phyloP scores from a whole-genome alignment of 2,113 vertebrate species.

The Oryctolagus cuniculus region DNA sequence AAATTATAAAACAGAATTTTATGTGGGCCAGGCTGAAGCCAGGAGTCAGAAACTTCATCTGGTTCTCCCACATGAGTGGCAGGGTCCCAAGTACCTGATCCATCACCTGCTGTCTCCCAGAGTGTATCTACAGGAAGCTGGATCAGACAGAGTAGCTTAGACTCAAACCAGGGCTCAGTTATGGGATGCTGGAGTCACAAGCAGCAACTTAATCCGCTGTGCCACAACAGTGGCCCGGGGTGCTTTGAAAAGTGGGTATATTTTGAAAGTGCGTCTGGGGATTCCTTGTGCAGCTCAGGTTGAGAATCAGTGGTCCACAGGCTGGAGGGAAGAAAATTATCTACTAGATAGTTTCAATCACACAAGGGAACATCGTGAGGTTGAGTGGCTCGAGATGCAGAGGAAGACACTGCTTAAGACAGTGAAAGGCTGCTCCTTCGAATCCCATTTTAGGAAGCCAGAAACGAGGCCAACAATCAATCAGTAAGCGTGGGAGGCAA shows the following conservation, averaged over 20 bases:
- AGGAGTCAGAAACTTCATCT: no score
- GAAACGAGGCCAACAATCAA: neutral
- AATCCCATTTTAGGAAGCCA: neutral
- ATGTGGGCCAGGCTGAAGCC: no score
- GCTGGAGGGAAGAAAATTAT: neutral
- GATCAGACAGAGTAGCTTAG: no score
- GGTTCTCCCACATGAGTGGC: no score
- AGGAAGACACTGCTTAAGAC: neutral
- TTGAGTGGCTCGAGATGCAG: neutral
- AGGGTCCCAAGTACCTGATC: no score
- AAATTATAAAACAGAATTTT: conserved; percentile 15
- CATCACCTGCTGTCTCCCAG: no score
- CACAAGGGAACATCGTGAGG: neutral
- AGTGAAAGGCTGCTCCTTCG: neutral
- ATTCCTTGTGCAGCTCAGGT: neutral
- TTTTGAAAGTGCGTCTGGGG: neutral
- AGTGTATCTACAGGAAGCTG: no score
- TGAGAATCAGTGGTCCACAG: neutral
- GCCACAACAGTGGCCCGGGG: neutral
- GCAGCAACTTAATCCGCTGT: no score
- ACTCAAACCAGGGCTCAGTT: no score
- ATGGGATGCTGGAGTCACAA: no score
- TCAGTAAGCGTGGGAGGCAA: neutral
- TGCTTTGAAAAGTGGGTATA: neutral
- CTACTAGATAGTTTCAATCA: neutral